A percentile compares a stretch with the other conserved stretches of the same genome.
Evolutionary conservation across 2,113 vertebrate genomes (phyloP).

Genomic region (Apeltes quadracus): DNA sequence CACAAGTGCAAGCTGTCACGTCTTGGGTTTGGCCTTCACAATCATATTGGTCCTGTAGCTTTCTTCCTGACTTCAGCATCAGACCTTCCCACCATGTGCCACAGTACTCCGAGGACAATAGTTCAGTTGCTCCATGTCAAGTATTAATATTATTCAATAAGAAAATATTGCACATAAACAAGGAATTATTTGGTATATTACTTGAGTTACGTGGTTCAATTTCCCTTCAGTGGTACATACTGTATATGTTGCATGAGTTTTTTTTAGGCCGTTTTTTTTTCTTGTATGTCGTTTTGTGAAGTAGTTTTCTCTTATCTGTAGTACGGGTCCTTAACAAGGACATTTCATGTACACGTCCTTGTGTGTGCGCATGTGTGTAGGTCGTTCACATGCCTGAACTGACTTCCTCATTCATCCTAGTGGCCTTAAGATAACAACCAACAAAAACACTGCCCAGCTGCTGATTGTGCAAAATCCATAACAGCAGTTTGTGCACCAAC

Average conservation of each 20-base stretch:
- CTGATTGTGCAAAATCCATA: not conserved
- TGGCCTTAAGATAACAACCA: constrained; percentile 43
- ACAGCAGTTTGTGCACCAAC: not conserved
- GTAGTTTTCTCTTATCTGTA: not conserved
- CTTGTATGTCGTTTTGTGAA: constrained; percentile 12
- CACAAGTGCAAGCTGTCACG: not conserved
- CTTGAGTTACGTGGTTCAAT: not conserved
- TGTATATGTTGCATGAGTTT: not conserved
- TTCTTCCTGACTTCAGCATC: not conserved
- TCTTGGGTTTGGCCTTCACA: constrained; percentile 3
- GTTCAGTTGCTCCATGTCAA: not conserved
- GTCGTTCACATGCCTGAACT: constrained; percentile 1
- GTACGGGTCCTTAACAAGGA: not conserved
- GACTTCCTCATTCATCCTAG: constrained; percentile 34
- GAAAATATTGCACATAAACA: not conserved
- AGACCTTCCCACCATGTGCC: not conserved
- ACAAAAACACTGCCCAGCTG: constrained; percentile 14
- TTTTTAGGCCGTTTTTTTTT: not conserved
- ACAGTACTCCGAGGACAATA: not conserved
- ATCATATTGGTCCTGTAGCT: not conserved
- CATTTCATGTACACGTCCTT: not conserved
- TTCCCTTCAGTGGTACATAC: not conserved
- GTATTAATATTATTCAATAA: constrained; percentile 1
- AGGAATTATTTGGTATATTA: not conserved
- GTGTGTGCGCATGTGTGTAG: not conserved